Evolutionary conservation across 2,113 vertebrate genomes (phyloP).

Genomic region (Ammodytes dubius): DNA sequence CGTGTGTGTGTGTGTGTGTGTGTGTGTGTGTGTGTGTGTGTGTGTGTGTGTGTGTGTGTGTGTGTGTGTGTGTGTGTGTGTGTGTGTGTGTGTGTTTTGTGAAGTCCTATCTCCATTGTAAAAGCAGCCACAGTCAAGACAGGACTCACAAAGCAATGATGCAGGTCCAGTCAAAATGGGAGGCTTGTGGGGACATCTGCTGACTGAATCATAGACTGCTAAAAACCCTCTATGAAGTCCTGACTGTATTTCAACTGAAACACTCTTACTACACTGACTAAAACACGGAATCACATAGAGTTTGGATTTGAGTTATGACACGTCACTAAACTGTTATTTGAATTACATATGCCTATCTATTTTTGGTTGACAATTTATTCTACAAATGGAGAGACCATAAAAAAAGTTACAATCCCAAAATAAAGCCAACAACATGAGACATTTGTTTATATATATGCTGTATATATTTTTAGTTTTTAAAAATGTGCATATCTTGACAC

Average conservation of each 20-base stretch:
- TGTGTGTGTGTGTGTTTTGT: neutral
- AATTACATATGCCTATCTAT: neutral
- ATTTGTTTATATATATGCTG: neutral
- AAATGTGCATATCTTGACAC: too few relatives aligned
- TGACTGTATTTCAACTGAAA: neutral
- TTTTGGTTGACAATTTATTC: neutral
- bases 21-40: too few relatives aligned
- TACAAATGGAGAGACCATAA: neutral
- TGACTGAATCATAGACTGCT: slow-evolving; percentile 40
- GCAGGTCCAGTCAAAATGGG: slow-evolving; percentile 26
- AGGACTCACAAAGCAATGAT: slow-evolving; percentile 40
- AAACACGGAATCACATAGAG: neutral
- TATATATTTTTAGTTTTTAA: too few relatives aligned
- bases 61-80: neutral
- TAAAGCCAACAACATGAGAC: too few relatives aligned
- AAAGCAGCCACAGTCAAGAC: slow-evolving; percentile 3
- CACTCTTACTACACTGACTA: neutral
- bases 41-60: neutral
- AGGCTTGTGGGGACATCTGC: slow-evolving; percentile 75
- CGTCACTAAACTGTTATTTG: neutral
- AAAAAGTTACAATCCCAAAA: neutral
- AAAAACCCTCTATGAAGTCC: neutral
- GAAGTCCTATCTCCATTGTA: slow-evolving; percentile 30
- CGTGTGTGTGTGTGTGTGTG: neutral
- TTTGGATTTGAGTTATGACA: neutral